Evolutionary conservation across 2,797 vertebrate genomes (phyloP).

Genomic region (Tympanoctomys barrerae): DNA sequence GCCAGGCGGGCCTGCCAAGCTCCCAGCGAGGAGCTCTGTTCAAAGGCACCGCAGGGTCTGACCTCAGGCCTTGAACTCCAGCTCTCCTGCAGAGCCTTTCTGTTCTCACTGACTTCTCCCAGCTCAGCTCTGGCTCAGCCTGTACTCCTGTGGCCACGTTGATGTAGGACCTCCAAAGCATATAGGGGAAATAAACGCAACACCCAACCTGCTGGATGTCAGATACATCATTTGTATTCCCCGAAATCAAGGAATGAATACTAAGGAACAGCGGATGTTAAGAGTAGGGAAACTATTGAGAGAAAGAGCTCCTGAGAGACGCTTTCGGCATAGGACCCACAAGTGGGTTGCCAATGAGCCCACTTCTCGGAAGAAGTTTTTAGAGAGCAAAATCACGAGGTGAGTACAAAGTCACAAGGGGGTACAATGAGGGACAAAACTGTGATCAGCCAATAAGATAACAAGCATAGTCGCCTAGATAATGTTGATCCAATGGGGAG

Average conservation of each 20-base stretch:
- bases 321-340: background rate
- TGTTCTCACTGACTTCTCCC: constrained; percentile 41
- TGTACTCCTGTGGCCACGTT: background rate
- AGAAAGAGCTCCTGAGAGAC: background rate
- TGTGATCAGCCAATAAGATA: background rate
- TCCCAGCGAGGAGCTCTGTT: constrained; percentile 32
- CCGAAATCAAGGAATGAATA: background rate
- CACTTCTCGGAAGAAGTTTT: background rate
- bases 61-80: constrained; percentile 2
- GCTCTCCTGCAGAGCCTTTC: constrained; percentile 57
- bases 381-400: background rate
- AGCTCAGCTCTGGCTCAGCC: background rate
- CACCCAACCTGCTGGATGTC: background rate
- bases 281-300: background rate
- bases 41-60: background rate
- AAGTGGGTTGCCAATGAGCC: background rate
- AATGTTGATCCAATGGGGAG: background rate
- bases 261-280: background rate
- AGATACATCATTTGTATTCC: background rate
- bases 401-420: no score
- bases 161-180: no score
- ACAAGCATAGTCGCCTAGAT: background rate
- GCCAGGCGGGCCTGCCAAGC: constrained; percentile 30
- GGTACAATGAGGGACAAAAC: background rate
- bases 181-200: background rate